Evolutionary conservation across 1,140 invertebrate species (phyloP).

Genomic region (Apis cerana): DNA sequence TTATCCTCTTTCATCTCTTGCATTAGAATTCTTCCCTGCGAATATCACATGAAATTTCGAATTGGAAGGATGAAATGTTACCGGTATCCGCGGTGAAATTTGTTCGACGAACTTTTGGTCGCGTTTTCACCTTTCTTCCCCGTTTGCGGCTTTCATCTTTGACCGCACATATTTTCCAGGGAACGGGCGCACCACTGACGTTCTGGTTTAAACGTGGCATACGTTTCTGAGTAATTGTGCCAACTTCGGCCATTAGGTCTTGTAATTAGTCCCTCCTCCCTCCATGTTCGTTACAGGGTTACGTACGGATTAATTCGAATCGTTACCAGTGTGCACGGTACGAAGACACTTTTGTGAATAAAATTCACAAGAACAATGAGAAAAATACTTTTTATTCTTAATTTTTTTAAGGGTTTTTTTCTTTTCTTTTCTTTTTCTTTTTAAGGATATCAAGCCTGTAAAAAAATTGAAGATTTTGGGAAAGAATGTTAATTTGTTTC

Average conservation of each 20-base stretch:
- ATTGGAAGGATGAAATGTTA: background rate
- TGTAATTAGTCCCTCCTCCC: slow-evolving; percentile 21
- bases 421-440: too few species aligned
- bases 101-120: background rate
- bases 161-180: slow-evolving; percentile 36
- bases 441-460: too few species aligned
- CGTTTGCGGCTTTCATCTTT: slow-evolving; percentile 16
- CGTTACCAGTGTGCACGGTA: slow-evolving; percentile 2
- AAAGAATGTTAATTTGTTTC: too few species aligned
- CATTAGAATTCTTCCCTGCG: too few species aligned
- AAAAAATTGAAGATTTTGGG: too few species aligned
- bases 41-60: background rate
- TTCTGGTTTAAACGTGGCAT: slow-evolving; percentile 27
- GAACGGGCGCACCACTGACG: background rate
- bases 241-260: slow-evolving; percentile 46
- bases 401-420: too few species aligned
- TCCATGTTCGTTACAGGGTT: background rate
- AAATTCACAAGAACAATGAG: background rate
- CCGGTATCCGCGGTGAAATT: background rate
- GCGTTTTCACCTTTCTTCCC: slow-evolving; percentile 5
- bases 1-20: too few species aligned
- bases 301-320: slow-evolving; percentile 35
- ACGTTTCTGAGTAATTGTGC: slow-evolving; percentile 47
- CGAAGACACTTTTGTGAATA: background rate
- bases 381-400: too few species aligned